phyloP scores from a whole-genome alignment of 2,113 vertebrate genomes.

The Heterochromis multidens region DNA sequence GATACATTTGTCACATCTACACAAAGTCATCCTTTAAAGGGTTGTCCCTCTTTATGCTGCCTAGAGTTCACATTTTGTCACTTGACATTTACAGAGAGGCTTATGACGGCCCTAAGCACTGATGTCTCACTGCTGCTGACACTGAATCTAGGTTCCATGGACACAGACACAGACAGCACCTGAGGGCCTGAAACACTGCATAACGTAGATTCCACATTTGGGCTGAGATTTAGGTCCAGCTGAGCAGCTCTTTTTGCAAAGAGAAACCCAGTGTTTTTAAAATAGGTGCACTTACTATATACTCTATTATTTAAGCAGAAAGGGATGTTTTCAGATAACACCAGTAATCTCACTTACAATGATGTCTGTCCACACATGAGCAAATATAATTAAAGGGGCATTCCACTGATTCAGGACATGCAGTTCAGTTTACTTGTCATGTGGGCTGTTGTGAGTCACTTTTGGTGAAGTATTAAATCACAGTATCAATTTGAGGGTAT shows the following conservation, averaged over 20 bases:
- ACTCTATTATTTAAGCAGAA: background rate
- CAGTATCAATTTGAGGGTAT: background rate
- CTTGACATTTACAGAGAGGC: slow-evolving; percentile 67
- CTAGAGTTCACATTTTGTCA: slow-evolving; percentile 67
- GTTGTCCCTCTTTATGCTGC: slow-evolving; percentile 58
- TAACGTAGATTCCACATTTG: background rate
- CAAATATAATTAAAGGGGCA: background rate
- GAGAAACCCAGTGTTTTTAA: background rate
- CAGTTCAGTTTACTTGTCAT: background rate
- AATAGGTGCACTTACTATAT: background rate
- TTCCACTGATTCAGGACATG: background rate
- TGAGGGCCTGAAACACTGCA: slow-evolving; percentile 13
- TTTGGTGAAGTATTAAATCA: background rate
- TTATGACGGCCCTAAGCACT: slow-evolving; percentile 46
- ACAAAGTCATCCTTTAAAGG: slow-evolving; percentile 59
- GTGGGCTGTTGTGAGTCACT: background rate
- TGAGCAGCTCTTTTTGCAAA: background rate
- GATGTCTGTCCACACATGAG: fast-evolving
- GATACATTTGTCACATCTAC: slow-evolving; percentile 69
- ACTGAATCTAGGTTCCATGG: slow-evolving; percentile 33
- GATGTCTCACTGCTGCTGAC: slow-evolving; percentile 57
- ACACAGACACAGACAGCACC: slow-evolving; percentile 48
- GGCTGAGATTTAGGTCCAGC: background rate
- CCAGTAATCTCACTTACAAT: background rate
- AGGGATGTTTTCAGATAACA: fast-evolving